Percentiles rank a stretch among this genome's conserved stretches.
These are phyloP conservation scores for Antheraea yamamai DNA, from an alignment of 2,888 invertebrate genomes.

Conservation along the genomic window DNA sequence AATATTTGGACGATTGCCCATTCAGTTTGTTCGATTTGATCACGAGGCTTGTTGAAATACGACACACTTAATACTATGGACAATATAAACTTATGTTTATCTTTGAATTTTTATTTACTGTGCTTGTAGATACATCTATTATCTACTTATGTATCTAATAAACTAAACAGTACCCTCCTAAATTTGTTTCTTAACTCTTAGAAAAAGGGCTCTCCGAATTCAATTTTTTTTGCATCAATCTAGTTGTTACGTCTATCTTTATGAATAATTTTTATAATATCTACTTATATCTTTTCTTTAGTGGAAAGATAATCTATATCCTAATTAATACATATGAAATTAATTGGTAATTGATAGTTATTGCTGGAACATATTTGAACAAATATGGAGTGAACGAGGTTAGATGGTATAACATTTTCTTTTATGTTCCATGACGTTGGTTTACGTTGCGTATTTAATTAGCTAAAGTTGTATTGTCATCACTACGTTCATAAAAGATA, in stretches of 20 bases:
- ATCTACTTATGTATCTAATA: too few relatives aligned
- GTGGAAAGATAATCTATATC: not conserved
- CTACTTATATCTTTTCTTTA: not conserved
- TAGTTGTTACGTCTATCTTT: too few relatives aligned
- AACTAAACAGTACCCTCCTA: not conserved
- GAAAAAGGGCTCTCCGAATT: not conserved
- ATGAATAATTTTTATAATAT: not conserved
- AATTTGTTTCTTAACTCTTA: not conserved
- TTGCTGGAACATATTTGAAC: not conserved
- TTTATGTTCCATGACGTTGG: too few relatives aligned
- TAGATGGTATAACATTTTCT: too few relatives aligned
- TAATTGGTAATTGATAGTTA: not conserved
- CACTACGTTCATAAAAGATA: too few relatives aligned
- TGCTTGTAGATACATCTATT: too few relatives aligned
- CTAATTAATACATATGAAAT: not conserved
- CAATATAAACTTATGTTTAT: not conserved
- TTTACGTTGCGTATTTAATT: too few relatives aligned
- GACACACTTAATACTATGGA: conserved; percentile 24
- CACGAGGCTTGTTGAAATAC: conserved; percentile 66
- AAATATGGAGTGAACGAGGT: too few relatives aligned
- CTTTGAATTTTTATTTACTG: not conserved
- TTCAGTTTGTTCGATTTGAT: conserved; percentile 84
- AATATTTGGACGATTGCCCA: conserved; percentile 81
- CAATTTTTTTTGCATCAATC: not conserved
- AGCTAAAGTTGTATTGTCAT: too few relatives aligned